Conservation (phyloP, 2,888 invertebrate species). For the Axea sp. region DNA sequence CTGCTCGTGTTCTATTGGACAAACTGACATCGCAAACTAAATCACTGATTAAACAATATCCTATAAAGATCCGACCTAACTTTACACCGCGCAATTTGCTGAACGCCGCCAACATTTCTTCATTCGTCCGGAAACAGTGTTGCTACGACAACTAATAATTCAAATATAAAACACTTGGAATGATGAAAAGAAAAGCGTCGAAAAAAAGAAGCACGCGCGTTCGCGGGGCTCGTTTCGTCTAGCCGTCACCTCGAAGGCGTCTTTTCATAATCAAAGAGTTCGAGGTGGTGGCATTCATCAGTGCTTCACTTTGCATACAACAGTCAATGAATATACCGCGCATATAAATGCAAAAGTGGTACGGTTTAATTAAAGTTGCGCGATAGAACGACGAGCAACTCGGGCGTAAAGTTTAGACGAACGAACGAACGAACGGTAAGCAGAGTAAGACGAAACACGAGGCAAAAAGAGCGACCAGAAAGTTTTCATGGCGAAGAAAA, state of each 20-base stretch:
- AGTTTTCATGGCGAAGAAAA: conserved; percentile 1
- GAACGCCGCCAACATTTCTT: conserved; percentile 41
- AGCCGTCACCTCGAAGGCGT: conserved; percentile 38
- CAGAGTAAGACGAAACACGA: conserved; percentile 1
- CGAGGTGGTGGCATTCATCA: conserved; percentile 53
- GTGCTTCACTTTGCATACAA: conserved; percentile 55
- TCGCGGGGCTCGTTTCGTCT: neutral
- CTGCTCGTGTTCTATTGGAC: no score
- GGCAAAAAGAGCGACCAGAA: neutral
- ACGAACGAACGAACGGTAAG: neutral
- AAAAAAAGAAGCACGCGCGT: conserved; percentile 1
- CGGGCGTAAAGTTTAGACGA: conserved; percentile 39
- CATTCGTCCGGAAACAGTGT: conserved; percentile 31
- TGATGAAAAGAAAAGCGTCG: conserved; percentile 41
- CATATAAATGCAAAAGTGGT: conserved; percentile 67
- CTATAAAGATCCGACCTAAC: conserved; percentile 15
- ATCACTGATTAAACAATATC: conserved; percentile 43
- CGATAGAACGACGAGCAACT: conserved; percentile 37
- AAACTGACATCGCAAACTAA: conserved; percentile 15
- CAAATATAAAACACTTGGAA: conserved; percentile 52
- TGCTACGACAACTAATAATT: conserved; percentile 40
- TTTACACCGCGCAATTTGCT: conserved; percentile 35
- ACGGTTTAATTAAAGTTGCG: conserved; percentile 66
- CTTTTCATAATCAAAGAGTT: conserved; percentile 57
- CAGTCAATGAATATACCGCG: conserved; percentile 64